phyloP scores from a whole-genome alignment of 2,113 vertebrate species.

The Dendrocopos noguchii region DNA sequence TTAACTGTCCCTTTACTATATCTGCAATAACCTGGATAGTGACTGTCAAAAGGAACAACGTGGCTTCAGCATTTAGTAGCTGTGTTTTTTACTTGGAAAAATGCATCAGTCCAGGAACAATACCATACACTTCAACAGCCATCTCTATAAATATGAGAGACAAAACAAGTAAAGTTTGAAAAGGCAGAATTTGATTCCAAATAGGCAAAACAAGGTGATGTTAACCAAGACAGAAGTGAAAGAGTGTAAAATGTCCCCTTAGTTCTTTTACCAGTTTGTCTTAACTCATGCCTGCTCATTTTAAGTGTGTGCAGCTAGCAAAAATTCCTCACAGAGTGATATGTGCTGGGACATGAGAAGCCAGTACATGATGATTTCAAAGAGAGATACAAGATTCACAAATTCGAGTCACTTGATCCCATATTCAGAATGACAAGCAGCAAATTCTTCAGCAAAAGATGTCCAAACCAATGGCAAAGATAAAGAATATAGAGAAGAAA shows the following conservation, averaged over 20 bases:
- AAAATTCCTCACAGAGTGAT: not conserved
- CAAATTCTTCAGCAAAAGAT: not conserved
- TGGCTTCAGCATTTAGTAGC: not conserved
- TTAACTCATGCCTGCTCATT: not conserved
- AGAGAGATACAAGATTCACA: not conserved
- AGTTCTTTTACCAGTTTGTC: not conserved
- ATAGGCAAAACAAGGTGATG: not conserved
- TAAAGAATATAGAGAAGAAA: not conserved
- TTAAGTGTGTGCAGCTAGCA: not conserved
- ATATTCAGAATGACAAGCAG: not conserved
- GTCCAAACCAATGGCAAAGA: not conserved
- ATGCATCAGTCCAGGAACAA: not conserved
- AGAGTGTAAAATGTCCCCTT: not conserved
- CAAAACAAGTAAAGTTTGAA: not conserved
- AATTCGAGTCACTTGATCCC: not conserved
- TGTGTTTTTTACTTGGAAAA: not conserved
- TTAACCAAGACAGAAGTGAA: not conserved
- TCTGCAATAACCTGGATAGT: not conserved
- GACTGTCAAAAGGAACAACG: not conserved
- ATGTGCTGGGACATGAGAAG: not conserved
- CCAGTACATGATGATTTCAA: not conserved
- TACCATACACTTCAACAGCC: not conserved
- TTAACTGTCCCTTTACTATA: not conserved
- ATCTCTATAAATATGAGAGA: not conserved
- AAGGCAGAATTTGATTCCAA: not conserved